Evolutionary conservation across 2,888 invertebrate species (phyloP).

Genomic region (Drosophila meridionalis): DNA sequence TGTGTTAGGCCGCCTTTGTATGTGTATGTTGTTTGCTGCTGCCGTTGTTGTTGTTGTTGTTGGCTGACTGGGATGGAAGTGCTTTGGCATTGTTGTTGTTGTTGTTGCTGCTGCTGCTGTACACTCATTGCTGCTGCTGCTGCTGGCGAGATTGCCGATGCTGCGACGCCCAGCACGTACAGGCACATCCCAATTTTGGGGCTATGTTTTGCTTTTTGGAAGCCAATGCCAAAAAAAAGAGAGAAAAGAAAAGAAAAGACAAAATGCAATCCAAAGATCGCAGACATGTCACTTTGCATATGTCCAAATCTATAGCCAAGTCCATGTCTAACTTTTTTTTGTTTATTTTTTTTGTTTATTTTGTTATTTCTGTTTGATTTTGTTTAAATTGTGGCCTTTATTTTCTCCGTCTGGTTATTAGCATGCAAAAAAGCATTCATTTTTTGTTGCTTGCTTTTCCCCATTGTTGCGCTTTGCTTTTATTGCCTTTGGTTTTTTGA

Average conservation of each 20-base stretch:
- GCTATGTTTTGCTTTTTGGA: constrained; percentile 37
- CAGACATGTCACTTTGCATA: constrained; percentile 56
- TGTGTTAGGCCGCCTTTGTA: constrained; percentile 77
- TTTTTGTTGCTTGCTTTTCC: constrained; percentile 16
- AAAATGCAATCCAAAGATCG: constrained; percentile 66
- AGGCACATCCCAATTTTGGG: constrained; percentile 67
- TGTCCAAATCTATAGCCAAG: constrained; percentile 23
- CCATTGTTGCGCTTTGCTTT: constrained; percentile 28
- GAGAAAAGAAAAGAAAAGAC: constrained; percentile 8
- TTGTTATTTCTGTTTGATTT: constrained; percentile 63
- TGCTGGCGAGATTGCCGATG: constrained; percentile 53
- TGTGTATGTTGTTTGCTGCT: constrained; percentile 33
- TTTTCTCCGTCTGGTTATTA: constrained; percentile 39
- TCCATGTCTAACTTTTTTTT: constrained; percentile 17
- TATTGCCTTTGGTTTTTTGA: constrained; percentile 54
- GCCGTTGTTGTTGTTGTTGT: constrained; percentile 11
- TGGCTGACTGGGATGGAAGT: constrained; percentile 45
- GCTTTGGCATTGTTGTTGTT: constrained; percentile 33
- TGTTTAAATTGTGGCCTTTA: constrained; percentile 62
- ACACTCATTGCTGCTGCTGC: constrained; percentile 25
- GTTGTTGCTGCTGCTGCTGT: constrained; percentile 32
- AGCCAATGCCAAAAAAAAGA: constrained; percentile 36
- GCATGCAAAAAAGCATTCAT: constrained; percentile 36
- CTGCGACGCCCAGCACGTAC: constrained; percentile 73
- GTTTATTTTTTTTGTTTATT: constrained; percentile 14